phyloP scores from a whole-genome alignment of 1,140 invertebrate genomes.

The Magallana gigas region DNA sequence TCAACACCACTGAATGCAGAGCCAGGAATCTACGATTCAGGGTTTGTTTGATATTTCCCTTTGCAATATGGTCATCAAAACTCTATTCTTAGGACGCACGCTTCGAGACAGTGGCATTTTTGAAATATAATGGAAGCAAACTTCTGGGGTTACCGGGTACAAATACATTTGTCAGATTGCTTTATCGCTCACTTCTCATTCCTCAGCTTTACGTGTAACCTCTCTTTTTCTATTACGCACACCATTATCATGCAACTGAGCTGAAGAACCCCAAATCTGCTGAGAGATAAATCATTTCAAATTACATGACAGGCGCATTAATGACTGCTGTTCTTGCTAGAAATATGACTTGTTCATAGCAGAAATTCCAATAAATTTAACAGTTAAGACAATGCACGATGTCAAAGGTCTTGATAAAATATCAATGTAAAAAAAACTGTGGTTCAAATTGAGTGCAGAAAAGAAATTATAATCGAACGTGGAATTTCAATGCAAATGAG shows the following conservation, averaged over 20 bases:
- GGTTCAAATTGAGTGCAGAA: too few relatives aligned
- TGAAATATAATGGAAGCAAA: not conserved
- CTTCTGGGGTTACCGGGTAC: not conserved
- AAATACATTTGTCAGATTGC: not conserved
- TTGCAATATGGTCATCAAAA: too few relatives aligned
- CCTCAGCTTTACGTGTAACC: not conserved
- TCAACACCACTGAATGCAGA: too few relatives aligned
- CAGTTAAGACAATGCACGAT: not conserved
- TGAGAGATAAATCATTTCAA: constrained; percentile 28
- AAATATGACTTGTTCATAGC: not conserved
- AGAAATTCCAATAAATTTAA: constrained; percentile 15
- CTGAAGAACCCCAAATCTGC: not conserved
- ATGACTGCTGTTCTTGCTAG: not conserved
- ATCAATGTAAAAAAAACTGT: too few relatives aligned
- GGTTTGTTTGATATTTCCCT: too few relatives aligned
- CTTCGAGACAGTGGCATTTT: not conserved
- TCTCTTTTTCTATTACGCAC: not conserved
- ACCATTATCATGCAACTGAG: constrained; percentile 5
- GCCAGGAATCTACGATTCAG: too few relatives aligned
- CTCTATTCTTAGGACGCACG: too few relatives aligned
- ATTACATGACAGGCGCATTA: not conserved
- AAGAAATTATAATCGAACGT: too few relatives aligned
- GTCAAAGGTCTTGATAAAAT: not conserved
- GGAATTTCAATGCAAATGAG: too few relatives aligned
- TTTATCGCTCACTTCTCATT: not conserved